Percentiles rank a stretch among this genome's conserved stretches.
Conservation (phyloP, 2,888 invertebrate genomes). For the Drosophila aldrichi region DNA sequence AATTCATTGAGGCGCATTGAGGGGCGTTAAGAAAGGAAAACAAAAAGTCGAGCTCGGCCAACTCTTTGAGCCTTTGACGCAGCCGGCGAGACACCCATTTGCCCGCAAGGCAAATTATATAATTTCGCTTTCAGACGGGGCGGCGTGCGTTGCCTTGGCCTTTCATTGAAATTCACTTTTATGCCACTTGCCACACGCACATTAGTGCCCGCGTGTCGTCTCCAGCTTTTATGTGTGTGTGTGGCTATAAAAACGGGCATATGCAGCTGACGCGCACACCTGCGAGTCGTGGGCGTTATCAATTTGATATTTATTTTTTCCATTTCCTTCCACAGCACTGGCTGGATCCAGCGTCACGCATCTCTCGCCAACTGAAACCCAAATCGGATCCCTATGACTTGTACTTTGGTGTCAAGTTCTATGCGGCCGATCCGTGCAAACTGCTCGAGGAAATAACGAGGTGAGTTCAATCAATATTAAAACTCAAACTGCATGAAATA, state of each 20-base stretch:
- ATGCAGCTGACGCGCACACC: conserved; percentile 25
- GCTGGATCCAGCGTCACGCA: conserved; percentile 95
- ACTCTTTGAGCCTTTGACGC: conserved; percentile 64
- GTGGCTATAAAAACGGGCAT: conserved; percentile 30
- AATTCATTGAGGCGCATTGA: conserved; percentile 75
- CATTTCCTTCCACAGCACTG: conserved; percentile 90
- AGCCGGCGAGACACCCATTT: conserved; percentile 51
- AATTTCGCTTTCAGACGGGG: conserved; percentile 70
- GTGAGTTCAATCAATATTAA: conserved; percentile 85
- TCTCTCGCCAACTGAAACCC: conserved; percentile 94
- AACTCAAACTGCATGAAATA: neutral
- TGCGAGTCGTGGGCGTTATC: conserved; percentile 22
- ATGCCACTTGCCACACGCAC: conserved; percentile 43
- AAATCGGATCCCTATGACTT: conserved; percentile 91
- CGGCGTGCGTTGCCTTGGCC: conserved; percentile 25
- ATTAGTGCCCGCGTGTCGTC: conserved; percentile 33
- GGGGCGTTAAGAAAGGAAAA: conserved; percentile 56
- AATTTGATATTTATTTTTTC: conserved; percentile 39
- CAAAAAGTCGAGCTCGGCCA: conserved; percentile 31
- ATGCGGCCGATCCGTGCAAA: conserved; percentile 98
- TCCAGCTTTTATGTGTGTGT: conserved; percentile 26
- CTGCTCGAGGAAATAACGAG: conserved; percentile 97
- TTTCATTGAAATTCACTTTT: conserved; percentile 63
- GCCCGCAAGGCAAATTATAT: conserved; percentile 64
- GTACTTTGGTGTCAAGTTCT: conserved; percentile 98